Base-by-base conservation (phyloP, 37 sponge, comb jelly and placozoan species). In the Ianthella basta region DNA sequence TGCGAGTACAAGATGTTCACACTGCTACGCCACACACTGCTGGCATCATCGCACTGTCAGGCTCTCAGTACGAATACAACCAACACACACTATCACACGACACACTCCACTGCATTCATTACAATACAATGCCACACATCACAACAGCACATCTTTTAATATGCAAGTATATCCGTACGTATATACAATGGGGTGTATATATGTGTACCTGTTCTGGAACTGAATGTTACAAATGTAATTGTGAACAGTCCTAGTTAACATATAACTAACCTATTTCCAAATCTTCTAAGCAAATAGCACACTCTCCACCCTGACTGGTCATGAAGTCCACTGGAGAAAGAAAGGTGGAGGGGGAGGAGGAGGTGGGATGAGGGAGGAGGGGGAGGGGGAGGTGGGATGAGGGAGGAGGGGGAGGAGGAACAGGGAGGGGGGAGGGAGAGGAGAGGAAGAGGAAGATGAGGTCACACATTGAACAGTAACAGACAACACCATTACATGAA, bases 271-370 rank as follows among this genome's bases (percentile, higher is more conserved):
- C 98, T 56, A 59, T 59, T 19, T 39, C 55, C 94, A 97, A 91
- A 30, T 95, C 92, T 20, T 95, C 95, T 69, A 97, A 63, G 69
- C 98, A 97, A 39, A 97, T 97, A 61, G 83, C 86, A 83, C 98
- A 97, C 56, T 97, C 98, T 20, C 98, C 98, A 50, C 88, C 83
- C 67, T 89, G 90, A 27, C 82, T 72, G 2, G 5, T 14, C 56
- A 96, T 78, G 4, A 59, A 77, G 35, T 91, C 92, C 74, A 80
- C 97, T 96, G 89, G 32, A 82, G 38, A 72, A 4, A 53, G 2
- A 68, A 12, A 41, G 30, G 15, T 30, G 30, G 5, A 21, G 59
- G 4, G 65, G 5, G 57, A 40, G 36, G 73, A 27, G 69, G 50
- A 44, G 50, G 8, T 44, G 50, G 50, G 50, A 44, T n/a, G n/a